phyloP scores from a whole-genome alignment of 2,888 invertebrate species.

The Luperina nickerlii region DNA sequence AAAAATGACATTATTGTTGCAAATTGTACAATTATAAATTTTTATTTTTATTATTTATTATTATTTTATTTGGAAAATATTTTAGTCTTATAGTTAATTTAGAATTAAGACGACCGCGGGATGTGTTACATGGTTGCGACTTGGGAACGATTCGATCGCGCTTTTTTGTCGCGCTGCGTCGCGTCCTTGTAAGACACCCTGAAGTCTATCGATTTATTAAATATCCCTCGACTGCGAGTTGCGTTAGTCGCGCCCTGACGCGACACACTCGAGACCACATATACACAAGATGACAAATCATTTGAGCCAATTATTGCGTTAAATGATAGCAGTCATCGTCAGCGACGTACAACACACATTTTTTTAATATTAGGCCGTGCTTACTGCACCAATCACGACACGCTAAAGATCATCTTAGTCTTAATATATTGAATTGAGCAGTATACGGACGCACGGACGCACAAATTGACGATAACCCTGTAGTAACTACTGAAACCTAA shows the following conservation, averaged over 20 bases:
- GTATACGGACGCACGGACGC: constrained; percentile 87
- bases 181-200: constrained; percentile 57
- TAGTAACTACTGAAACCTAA: constrained; percentile 85
- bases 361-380: constrained; percentile 81
- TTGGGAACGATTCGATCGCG: constrained; percentile 17
- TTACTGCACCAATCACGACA: constrained; percentile 78
- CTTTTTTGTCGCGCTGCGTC: constrained; percentile 16
- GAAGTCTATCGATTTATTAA: constrained; percentile 62
- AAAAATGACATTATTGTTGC: constrained; percentile 68
- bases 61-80: constrained; percentile 65
- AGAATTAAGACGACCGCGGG: constrained; percentile 65
- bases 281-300: constrained; percentile 61
- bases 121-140: constrained; percentile 57
- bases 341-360: constrained; percentile 70
- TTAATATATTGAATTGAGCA: constrained; percentile 88
- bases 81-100: constrained; percentile 70
- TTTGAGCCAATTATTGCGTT: constrained; percentile 71
- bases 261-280: constrained; percentile 50
- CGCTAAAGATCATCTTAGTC: constrained; percentile 80
- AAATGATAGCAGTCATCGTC: constrained; percentile 73
- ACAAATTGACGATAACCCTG: constrained; percentile 87
- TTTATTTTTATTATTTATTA: constrained; percentile 56
- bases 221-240: constrained; percentile 56
- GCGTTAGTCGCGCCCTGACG: constrained; percentile 47
- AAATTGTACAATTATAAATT: constrained; percentile 67